Percentiles rank a stretch among this genome's conserved stretches.
These are phyloP conservation scores for Epicampocera succincta DNA, from an alignment of 2,888 invertebrate species.

Conservation along the genomic window DNA sequence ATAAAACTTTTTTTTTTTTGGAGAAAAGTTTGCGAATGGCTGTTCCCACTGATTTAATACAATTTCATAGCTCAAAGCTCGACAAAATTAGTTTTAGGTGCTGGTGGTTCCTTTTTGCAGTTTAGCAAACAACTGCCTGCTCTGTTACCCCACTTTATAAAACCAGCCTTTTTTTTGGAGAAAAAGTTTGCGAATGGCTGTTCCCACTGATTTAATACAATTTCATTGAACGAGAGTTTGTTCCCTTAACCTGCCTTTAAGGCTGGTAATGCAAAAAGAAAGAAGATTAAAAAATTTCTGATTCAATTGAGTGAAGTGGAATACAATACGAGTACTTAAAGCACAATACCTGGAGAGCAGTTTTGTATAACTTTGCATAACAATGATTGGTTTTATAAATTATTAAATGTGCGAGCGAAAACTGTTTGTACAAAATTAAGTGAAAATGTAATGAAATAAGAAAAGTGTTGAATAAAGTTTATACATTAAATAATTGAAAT, in stretches of 20 bases:
- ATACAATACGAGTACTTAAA: conserved; percentile 8
- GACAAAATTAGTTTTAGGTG: no score
- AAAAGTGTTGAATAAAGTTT: background rate
- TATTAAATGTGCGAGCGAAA: conserved; percentile 9
- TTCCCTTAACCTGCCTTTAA: conserved; percentile 12
- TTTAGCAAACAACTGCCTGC: no score
- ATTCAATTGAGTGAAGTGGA: background rate
- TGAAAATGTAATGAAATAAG: background rate
- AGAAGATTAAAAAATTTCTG: conserved; percentile 20
- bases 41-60: conserved; percentile 14
- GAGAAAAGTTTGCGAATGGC: conserved; percentile 27
- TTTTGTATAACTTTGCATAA: conserved; percentile 15
- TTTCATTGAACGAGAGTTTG: conserved; percentile 30
- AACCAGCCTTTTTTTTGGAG: no score
- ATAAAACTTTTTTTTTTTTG: no score
- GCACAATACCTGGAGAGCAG: conserved; percentile 17
- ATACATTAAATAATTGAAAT: background rate
- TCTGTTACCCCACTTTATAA: no score
- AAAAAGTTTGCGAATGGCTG: conserved; percentile 34
- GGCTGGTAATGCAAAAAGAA: conserved; percentile 15
- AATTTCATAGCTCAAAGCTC: no score
- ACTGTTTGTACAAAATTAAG: background rate
- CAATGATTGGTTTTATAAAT: conserved; percentile 18
- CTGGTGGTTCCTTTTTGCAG: no score
- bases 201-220: conserved; percentile 2